Percentiles rank a stretch among this genome's conserved stretches.
These are phyloP conservation scores for Hippocampus kuda DNA, from an alignment of 2,797 vertebrate species.

Conservation along the genomic window DNA sequence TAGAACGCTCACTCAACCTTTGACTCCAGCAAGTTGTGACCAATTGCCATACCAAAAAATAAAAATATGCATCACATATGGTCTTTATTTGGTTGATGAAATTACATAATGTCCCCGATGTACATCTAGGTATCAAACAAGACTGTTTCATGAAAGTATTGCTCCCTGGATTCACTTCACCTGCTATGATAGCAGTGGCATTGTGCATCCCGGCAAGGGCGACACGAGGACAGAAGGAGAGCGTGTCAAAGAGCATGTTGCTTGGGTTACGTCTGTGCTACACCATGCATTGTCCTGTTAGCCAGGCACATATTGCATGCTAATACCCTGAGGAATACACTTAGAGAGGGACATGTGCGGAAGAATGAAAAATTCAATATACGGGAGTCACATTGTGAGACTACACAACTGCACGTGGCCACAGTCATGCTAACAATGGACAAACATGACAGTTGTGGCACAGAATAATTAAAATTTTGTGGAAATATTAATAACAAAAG, in stretches of 20 bases:
- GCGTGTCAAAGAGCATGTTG: constrained; percentile 23
- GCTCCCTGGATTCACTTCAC: constrained; percentile 2
- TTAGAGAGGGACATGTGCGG: constrained; percentile 17
- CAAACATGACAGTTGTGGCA: constrained; percentile 46
- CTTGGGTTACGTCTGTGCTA: constrained; percentile 12
- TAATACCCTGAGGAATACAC: constrained; percentile 25
- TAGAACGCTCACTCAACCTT: not conserved
- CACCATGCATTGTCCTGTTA: constrained; percentile 13
- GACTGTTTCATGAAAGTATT: not conserved
- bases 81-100: not conserved
- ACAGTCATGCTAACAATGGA: constrained; percentile 43
- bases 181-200: constrained; percentile 4
- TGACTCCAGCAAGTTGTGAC: not conserved
- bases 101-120: not conserved
- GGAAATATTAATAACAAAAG: constrained; percentile 62
- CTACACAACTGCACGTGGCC: constrained; percentile 28
- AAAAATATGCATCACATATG: not conserved
- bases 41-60: not conserved
- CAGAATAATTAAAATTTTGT: constrained; percentile 63
- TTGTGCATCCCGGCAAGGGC: constrained; percentile 6
- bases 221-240: constrained; percentile 17
- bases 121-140: not conserved
- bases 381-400: constrained; percentile 32
- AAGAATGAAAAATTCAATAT: constrained; percentile 30
- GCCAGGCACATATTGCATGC: constrained; percentile 27